phyloP scores from a whole-genome alignment of 2,888 invertebrate species.

The Oligia fasciuncula region DNA sequence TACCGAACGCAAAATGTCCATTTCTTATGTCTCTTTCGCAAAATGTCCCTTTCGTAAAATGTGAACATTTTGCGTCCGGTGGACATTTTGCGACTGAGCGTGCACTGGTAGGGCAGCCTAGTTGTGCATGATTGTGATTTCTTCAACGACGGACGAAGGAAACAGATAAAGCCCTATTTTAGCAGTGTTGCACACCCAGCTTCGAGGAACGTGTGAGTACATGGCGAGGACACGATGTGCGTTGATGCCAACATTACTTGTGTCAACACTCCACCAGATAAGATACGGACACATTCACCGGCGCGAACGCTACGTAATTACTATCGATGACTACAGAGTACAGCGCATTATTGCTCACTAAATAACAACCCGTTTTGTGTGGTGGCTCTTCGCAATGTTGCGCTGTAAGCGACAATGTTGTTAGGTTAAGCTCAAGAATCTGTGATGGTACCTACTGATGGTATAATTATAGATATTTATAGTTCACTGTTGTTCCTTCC shows the following conservation, averaged over 20 bases:
- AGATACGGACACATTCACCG: slow-evolving; percentile 37
- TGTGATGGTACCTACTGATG: neutral
- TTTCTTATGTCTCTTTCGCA: neutral
- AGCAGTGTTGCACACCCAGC: neutral
- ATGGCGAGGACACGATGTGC: neutral
- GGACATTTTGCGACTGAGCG: neutral
- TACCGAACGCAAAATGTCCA: no score
- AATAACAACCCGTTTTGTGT: slow-evolving; percentile 4
- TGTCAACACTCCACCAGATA: slow-evolving; percentile 47
- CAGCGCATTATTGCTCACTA: slow-evolving; percentile 10
- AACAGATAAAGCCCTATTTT: slow-evolving; percentile 22
- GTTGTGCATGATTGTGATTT: neutral
- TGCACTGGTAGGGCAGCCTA: neutral
- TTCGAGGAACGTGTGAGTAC: neutral
- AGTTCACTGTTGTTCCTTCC: no score
- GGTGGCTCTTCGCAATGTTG: slow-evolving; percentile 17
- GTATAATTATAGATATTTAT: neutral
- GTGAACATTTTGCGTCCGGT: neutral
- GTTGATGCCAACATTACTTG: slow-evolving; percentile 8
- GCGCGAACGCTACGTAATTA: neutral
- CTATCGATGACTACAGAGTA: slow-evolving; percentile 16
- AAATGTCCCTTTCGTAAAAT: neutral
- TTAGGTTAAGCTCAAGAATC: neutral
- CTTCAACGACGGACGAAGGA: slow-evolving; percentile 1
- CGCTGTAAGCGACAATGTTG: slow-evolving; percentile 8